Percentiles rank a stretch among this genome's conserved stretches.
These are phyloP conservation scores for Myopa tessellatipennis DNA, from an alignment of 2,888 invertebrate genomes.

Conservation along the genomic window DNA sequence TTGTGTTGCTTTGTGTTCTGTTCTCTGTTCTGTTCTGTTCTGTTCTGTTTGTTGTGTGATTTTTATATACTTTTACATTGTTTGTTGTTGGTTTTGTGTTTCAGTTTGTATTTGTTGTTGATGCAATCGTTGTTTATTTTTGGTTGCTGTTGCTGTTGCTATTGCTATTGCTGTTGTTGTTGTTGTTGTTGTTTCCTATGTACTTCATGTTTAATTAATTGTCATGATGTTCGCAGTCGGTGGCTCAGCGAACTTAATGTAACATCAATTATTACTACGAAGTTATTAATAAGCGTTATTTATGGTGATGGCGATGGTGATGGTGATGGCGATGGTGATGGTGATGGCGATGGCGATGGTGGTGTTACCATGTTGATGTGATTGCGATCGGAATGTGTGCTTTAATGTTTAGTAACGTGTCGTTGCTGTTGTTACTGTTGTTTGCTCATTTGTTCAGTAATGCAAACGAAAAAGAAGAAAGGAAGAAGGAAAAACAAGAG, in stretches of 20 bases:
- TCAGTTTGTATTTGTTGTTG: slow-evolving; percentile 9
- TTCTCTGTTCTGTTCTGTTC: not conserved
- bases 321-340: slow-evolving; percentile 25
- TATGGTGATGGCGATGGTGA: slow-evolving; percentile 22
- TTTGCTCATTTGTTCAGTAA: not conserved
- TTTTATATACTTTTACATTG: not conserved
- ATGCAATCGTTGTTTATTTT: not conserved
- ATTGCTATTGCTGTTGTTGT: no score
- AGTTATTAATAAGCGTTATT: slow-evolving; percentile 37
- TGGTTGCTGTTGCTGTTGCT: not conserved
- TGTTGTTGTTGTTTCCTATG: not conserved
- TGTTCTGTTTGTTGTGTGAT: no score
- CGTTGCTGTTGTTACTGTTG: not conserved
- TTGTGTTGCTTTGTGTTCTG: not conserved
- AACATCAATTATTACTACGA: slow-evolving; percentile 35
- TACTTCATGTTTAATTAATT: slow-evolving; percentile 29
- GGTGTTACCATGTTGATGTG: not conserved
- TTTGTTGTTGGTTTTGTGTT: not conserved
- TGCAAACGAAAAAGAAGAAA: not conserved
- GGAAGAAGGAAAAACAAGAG: not conserved
- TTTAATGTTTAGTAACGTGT: slow-evolving; percentile 2
- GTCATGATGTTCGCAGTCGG: slow-evolving; percentile 25
- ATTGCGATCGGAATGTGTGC: not conserved
- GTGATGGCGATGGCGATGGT: not conserved
- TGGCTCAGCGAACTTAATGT: slow-evolving; percentile 33